Conservation (phyloP, 1,140 invertebrate genomes). For the Drosophila auraria region DNA sequence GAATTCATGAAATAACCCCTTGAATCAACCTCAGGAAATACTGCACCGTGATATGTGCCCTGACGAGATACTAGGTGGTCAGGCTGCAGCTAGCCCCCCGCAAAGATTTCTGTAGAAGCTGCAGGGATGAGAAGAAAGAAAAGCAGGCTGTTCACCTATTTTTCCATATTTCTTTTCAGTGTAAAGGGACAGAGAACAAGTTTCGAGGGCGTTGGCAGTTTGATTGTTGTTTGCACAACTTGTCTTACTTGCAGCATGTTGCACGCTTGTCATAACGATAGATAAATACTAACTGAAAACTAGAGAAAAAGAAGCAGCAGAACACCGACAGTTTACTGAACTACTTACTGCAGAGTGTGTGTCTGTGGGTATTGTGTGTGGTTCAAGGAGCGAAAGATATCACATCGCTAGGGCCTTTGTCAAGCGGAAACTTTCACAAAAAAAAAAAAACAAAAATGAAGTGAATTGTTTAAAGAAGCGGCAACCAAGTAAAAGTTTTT, state of each 20-base stretch:
- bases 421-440: constrained; percentile 49
- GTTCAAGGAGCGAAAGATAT: constrained; percentile 17
- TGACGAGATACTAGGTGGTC: too few relatives aligned
- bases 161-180: background rate
- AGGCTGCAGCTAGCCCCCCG: too few relatives aligned
- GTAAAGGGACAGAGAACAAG: constrained; percentile 28
- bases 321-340: constrained; percentile 26
- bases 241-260: constrained; percentile 70
- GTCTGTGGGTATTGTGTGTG: background rate
- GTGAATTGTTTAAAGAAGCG: constrained; percentile 43
- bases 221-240: constrained; percentile 80
- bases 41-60: background rate
- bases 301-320: constrained; percentile 19
- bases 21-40: background rate
- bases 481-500: constrained; percentile 61
- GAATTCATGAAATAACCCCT: background rate
- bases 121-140: too few relatives aligned
- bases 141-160: too few relatives aligned
- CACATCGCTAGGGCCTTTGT: constrained; percentile 46
- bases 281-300: constrained; percentile 73
- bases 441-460: constrained; percentile 13
- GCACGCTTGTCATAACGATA: constrained; percentile 71
- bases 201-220: constrained; percentile 71
- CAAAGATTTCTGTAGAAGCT: too few relatives aligned
- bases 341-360: constrained; percentile 26